Evolutionary conservation across 2,888 invertebrate genomes (phyloP).

Genomic region (Apoderus coryli): DNA sequence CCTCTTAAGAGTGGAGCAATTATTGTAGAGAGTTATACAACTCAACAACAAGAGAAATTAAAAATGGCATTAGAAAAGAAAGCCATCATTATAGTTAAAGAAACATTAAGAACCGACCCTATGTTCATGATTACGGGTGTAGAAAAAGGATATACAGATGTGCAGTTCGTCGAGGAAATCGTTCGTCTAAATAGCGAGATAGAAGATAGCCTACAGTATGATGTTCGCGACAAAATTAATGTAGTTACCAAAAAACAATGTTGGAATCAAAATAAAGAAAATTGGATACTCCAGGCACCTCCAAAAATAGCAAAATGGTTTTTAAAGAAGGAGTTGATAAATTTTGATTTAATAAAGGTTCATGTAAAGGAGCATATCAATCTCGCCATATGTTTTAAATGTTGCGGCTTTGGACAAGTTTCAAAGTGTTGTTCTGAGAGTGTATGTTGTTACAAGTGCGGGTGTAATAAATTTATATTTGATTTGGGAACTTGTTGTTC

Average conservation of each 20-base stretch:
- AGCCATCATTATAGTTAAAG: conserved; percentile 2
- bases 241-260: conserved; percentile 6
- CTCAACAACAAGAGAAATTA: conserved; percentile 8
- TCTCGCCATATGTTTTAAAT: conserved; percentile 9
- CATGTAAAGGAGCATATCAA: conserved; percentile 7
- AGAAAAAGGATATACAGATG: conserved; percentile 4
- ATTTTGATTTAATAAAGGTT: conserved; percentile 4
- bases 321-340: too few species aligned
- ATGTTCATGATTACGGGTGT: conserved; percentile 7
- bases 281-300: too few species aligned
- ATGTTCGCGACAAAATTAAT: conserved; percentile 4
- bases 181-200: conserved; percentile 7
- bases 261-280: conserved; percentile 4
- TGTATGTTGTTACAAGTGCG: conserved; percentile 8
- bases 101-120: conserved; percentile 5
- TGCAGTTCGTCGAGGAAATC: conserved; percentile 6
- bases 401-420: conserved; percentile 8
- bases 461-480: too few species aligned
- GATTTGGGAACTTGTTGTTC: too few species aligned
- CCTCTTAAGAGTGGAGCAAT: conserved; percentile 4
- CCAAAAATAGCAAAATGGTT: too few species aligned
- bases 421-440: conserved; percentile 6
- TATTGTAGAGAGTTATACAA: conserved; percentile 6
- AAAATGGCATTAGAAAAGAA: conserved; percentile 1
- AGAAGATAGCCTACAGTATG: not conserved